A percentile compares a stretch with the other conserved stretches of the same genome.
Conservation (phyloP, 1,140 invertebrate genomes). For the Drosophila simulans region DNA sequence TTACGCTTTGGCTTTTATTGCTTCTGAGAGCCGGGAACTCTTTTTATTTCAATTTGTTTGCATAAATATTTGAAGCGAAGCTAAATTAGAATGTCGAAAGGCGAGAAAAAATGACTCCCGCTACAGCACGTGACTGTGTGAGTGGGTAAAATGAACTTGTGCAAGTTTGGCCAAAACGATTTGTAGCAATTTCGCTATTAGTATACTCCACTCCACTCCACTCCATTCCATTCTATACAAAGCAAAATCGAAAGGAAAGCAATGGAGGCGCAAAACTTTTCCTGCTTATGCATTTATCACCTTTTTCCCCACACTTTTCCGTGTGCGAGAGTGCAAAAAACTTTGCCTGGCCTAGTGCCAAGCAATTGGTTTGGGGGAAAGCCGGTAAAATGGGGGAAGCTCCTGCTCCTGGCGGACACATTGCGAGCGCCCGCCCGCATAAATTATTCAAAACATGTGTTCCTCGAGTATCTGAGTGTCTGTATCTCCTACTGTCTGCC, state of each 20-base stretch:
- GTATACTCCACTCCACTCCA: conserved; percentile 33
- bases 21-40: conserved; percentile 63
- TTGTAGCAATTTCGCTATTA: conserved; percentile 83
- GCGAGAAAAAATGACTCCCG: conserved; percentile 57
- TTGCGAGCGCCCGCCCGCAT: conserved; percentile 75
- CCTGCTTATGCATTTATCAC: conserved; percentile 82
- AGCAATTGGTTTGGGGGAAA: conserved; percentile 26
- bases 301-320: conserved; percentile 43
- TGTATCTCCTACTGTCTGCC: conserved; percentile 47
- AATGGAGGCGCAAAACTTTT: conserved; percentile 68
- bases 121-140: conserved; percentile 25
- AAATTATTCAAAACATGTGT: conserved; percentile 84
- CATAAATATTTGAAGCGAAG: conserved; percentile 77
- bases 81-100: conserved; percentile 79
- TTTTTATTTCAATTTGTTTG: conserved; percentile 83
- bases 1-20: conserved; percentile 76
- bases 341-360: conserved; percentile 77
- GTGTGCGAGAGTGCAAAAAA: conserved; percentile 50
- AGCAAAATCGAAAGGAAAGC: conserved; percentile 36
- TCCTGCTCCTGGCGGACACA: conserved; percentile 76
- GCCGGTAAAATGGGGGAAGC: conserved; percentile 39
- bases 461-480: conserved; percentile 57
- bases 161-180: conserved; percentile 81
- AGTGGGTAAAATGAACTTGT: conserved; percentile 68
- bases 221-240: conserved; percentile 8